Conservation (phyloP, 2,888 invertebrate genomes). For the Epiperipatus broadwayi region DNA sequence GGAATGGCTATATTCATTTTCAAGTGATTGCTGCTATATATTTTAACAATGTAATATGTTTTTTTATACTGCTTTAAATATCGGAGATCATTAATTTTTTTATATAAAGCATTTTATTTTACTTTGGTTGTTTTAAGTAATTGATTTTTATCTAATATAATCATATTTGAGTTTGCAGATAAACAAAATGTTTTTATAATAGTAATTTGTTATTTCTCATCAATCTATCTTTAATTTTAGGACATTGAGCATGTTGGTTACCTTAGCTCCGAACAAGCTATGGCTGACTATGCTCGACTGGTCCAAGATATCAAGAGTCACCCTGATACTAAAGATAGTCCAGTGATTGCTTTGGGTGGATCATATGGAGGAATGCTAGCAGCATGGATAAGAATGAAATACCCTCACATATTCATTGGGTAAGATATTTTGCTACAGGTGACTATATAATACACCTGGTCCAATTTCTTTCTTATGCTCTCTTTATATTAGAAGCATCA, state of each 20-base stretch:
- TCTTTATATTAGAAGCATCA: too few relatives aligned
- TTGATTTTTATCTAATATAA: too few relatives aligned
- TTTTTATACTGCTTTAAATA: too few relatives aligned
- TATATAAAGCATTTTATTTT: too few relatives aligned
- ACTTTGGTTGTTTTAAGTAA: conserved; percentile 9
- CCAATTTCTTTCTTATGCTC: too few relatives aligned
- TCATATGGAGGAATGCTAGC: conserved; percentile 96
- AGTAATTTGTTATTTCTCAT: conserved; percentile 1
- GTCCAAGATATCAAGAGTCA: conserved; percentile 40
- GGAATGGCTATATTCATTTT: too few relatives aligned
- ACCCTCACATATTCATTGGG: conserved; percentile 67
- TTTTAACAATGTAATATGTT: too few relatives aligned
- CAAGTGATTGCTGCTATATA: too few relatives aligned
- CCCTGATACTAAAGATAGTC: conserved; percentile 35
- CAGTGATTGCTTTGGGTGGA: conserved; percentile 65
- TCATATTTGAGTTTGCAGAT: too few relatives aligned
- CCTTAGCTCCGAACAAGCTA: conserved; percentile 68
- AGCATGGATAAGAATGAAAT: conserved; percentile 87
- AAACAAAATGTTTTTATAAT: background rate
- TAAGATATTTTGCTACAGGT: too few relatives aligned
- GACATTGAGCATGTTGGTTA: conserved; percentile 53
- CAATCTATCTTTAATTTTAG: conserved; percentile 22
- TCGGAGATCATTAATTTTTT: too few relatives aligned
- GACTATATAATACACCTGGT: too few relatives aligned
- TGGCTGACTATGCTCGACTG: conserved; percentile 75